phyloP scores from a whole-genome alignment of 2,113 vertebrate species.

The Hiodon tergisus region DNA sequence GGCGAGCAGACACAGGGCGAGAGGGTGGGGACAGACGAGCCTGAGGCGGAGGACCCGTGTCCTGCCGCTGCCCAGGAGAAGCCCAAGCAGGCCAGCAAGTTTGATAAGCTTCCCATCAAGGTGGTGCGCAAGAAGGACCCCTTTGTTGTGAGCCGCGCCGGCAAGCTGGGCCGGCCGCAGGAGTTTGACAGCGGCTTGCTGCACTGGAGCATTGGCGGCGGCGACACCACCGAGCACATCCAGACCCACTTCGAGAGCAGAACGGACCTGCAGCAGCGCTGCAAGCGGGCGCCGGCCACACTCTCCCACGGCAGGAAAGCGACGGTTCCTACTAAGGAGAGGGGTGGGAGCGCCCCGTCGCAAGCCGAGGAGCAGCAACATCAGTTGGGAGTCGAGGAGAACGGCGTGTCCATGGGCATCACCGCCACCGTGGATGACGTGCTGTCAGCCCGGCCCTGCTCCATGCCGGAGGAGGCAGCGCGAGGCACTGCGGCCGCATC shows the following conservation, averaged over 20 bases:
- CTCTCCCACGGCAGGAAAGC: constrained; percentile 55
- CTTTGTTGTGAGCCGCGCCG: constrained; percentile 78
- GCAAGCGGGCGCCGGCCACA: constrained; percentile 61
- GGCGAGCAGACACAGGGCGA: constrained; percentile 60
- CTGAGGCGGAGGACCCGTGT: constrained; percentile 36
- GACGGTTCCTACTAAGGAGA: constrained; percentile 25
- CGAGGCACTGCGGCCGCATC: too few relatives aligned
- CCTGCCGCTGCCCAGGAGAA: constrained; percentile 59
- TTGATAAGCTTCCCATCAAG: constrained; percentile 92
- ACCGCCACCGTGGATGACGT: constrained; percentile 76
- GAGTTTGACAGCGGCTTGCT: constrained; percentile 92
- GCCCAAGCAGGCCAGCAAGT: constrained; percentile 84
- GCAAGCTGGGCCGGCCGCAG: constrained; percentile 79
- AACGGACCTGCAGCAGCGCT: constrained; percentile 64
- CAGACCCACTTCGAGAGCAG: constrained; percentile 96
- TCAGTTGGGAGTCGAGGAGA: constrained; percentile 29
- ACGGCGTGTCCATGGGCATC: constrained; percentile 52
- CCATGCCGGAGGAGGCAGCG: constrained; percentile 53
- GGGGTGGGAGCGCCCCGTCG: not conserved
- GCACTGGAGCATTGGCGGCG: constrained; percentile 95
- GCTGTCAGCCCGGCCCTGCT: constrained; percentile 63
- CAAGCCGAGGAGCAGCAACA: not conserved
- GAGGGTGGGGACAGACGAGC: constrained; percentile 44
- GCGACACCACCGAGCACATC: constrained; percentile 96
- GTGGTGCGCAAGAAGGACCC: constrained; percentile 88